Evolutionary conservation across 2,113 vertebrate genomes (phyloP).

Genomic region (Proterorhinus semilunaris): DNA sequence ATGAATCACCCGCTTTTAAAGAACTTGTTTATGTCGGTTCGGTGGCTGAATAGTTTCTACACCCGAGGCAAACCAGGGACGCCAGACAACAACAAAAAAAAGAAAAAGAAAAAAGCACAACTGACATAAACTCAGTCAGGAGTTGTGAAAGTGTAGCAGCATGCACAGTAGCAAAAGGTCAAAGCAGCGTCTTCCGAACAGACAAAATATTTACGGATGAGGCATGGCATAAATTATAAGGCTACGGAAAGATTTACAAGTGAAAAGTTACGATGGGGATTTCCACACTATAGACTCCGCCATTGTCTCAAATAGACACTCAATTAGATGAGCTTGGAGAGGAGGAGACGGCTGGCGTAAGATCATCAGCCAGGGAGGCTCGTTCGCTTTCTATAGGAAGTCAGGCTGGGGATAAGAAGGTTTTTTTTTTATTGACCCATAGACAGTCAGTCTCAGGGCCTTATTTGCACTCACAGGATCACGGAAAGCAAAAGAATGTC

Average conservation of each 20-base stretch:
- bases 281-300: conserved; percentile 5
- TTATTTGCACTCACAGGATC: no score
- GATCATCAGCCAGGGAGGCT: not conserved
- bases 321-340: not conserved
- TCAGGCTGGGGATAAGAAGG: not conserved
- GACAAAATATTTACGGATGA: conserved; percentile 6
- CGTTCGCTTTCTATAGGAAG: not conserved
- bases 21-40: conserved; percentile 66
- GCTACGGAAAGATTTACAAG: not conserved
- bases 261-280: conserved; percentile 11
- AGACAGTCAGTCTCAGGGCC: no score
- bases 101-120: conserved; percentile 23
- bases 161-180: not conserved
- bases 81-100: conserved; percentile 48
- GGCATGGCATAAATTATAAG: conserved; percentile 11
- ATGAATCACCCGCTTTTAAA: conserved; percentile 67
- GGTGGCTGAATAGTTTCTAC: conserved; percentile 68
- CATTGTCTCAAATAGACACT: conserved; percentile 2
- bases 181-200: not conserved
- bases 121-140: conserved; percentile 52
- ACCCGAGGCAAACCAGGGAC: conserved; percentile 67
- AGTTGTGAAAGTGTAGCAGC: conserved; percentile 48
- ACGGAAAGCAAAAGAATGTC: no score
- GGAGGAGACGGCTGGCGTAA: not conserved
- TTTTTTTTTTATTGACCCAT: no score